Evolutionary conservation across 2,113 vertebrate species (phyloP).

Genomic region (Leptosomus discolor): DNA sequence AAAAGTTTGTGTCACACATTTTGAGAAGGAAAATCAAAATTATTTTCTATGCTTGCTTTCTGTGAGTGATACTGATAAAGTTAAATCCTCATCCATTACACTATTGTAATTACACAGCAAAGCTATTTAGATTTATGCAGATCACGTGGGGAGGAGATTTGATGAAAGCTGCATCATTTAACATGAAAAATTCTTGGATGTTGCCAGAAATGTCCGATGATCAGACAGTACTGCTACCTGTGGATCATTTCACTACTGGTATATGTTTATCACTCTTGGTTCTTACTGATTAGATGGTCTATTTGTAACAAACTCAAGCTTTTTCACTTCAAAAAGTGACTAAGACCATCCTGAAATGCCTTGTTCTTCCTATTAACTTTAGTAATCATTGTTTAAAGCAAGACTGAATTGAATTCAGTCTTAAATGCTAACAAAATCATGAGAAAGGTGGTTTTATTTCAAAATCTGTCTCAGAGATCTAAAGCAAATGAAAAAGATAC

Average conservation of each 20-base stretch:
- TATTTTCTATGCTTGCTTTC: not conserved
- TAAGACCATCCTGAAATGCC: not conserved
- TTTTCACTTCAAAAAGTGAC: not conserved
- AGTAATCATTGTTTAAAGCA: not conserved
- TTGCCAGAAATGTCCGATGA: not conserved
- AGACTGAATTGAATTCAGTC: not conserved
- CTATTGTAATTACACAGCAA: not conserved
- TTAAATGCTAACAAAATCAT: not conserved
- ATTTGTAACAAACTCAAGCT: not conserved
- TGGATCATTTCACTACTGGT: not conserved
- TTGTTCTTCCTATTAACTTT: not conserved
- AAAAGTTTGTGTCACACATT: not conserved
- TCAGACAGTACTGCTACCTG: not conserved
- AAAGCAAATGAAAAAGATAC: not conserved
- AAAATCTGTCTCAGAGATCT: not conserved
- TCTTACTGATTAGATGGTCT: not conserved
- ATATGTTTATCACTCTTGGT: not conserved
- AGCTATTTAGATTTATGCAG: not conserved
- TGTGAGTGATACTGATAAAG: not conserved
- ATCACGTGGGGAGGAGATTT: not conserved
- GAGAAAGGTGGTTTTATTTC: not conserved
- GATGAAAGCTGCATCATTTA: not conserved
- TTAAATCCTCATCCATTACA: not conserved
- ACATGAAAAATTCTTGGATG: not conserved
- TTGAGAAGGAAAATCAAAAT: not conserved